Conservation (phyloP, 2,888 invertebrate species). For the Griposia aprilina region DNA sequence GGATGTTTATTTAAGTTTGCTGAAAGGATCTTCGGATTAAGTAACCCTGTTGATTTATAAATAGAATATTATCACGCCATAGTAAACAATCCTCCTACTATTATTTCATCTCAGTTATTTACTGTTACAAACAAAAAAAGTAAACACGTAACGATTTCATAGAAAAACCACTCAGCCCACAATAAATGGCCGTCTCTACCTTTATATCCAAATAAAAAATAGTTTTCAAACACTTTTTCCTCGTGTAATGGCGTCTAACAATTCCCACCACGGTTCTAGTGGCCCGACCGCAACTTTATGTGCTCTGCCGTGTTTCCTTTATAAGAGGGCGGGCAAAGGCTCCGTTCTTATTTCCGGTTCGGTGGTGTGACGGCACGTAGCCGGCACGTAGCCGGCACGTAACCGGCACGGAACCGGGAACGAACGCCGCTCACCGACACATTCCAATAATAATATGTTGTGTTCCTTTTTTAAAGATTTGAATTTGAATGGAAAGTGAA, state of each 20-base stretch:
- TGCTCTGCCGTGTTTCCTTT: slow-evolving; percentile 80
- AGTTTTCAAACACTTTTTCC: slow-evolving; percentile 23
- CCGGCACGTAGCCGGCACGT: slow-evolving; percentile 75
- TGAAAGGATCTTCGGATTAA: background rate
- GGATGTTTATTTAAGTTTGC: background rate
- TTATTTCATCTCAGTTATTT: background rate
- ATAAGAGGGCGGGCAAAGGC: slow-evolving; percentile 84
- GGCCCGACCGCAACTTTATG: slow-evolving; percentile 78
- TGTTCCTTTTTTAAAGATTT: slow-evolving; percentile 62
- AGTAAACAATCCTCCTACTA: background rate
- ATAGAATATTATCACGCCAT: background rate
- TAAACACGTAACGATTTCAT: slow-evolving; percentile 12
- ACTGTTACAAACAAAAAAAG: background rate
- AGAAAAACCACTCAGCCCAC: slow-evolving; percentile 27
- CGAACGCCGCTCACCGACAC: slow-evolving; percentile 71
- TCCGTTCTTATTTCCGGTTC: slow-evolving; percentile 83
- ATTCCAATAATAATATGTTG: slow-evolving; percentile 74
- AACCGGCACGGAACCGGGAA: slow-evolving; percentile 71
- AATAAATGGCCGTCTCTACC: slow-evolving; percentile 17
- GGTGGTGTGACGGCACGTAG: slow-evolving; percentile 81
- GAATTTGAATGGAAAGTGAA: slow-evolving; percentile 38
- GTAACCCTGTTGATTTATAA: background rate
- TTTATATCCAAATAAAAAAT: slow-evolving; percentile 37
- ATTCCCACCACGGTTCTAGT: slow-evolving; percentile 60
- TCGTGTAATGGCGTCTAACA: slow-evolving; percentile 22